Evolutionary conservation across 2,888 invertebrate species (phyloP).

Genomic region (Carpatolechia fugitivella): DNA sequence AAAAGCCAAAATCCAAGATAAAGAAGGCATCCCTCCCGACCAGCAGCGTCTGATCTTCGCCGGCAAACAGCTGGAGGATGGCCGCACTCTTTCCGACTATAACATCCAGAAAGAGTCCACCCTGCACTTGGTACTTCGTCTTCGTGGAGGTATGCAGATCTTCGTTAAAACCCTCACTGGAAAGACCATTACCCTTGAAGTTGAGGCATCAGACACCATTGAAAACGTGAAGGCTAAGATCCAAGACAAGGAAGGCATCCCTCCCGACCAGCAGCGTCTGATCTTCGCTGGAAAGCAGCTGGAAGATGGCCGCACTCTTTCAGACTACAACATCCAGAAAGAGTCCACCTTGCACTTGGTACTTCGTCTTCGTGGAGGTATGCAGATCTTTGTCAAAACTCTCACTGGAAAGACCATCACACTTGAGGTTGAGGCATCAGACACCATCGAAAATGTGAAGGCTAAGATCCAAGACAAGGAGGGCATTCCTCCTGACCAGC

Average conservation of each 20-base stretch:
- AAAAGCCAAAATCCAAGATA: constrained; percentile 49
- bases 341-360: constrained; percentile 32
- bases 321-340: constrained; percentile 37
- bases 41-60: constrained; percentile 49
- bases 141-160: constrained; percentile 40
- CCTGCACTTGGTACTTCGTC: constrained; percentile 35
- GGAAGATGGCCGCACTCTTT: constrained; percentile 38
- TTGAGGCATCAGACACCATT: constrained; percentile 38
- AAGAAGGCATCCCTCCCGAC: constrained; percentile 51
- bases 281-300: constrained; percentile 42
- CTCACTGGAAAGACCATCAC: constrained; percentile 41
- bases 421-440: constrained; percentile 33
- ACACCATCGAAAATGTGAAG: constrained; percentile 31
- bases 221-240: constrained; percentile 43
- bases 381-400: constrained; percentile 34
- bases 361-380: constrained; percentile 31
- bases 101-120: constrained; percentile 44
- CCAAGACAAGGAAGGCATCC: constrained; percentile 41
- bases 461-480: constrained; percentile 32
- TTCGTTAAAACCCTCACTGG: constrained; percentile 42
- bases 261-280: constrained; percentile 39
- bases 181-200: constrained; percentile 42
- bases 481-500: constrained; percentile 30
- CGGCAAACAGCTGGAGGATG: constrained; percentile 48
- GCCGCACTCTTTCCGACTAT: constrained; percentile 46